A percentile compares a stretch with the other conserved stretches of the same genome.
phyloP scores from a whole-genome alignment of 2,888 invertebrate species.

The Xanthorhoe spadicearia region DNA sequence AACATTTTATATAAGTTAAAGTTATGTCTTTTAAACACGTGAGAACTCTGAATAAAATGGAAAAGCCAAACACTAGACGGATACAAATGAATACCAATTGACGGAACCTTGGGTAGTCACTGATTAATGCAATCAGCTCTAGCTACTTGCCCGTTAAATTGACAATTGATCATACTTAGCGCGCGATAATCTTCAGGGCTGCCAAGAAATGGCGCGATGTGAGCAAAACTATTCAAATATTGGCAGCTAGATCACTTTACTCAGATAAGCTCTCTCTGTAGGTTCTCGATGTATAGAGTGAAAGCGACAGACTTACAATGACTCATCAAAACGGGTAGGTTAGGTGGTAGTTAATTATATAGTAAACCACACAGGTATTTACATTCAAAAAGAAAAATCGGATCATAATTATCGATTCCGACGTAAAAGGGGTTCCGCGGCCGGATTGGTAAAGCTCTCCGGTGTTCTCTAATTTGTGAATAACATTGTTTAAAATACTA shows the following conservation, averaged over 20 bases:
- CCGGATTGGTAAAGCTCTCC: too few species aligned
- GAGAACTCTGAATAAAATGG: background rate
- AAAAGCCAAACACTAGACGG: slow-evolving; percentile 20
- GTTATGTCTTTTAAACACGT: background rate
- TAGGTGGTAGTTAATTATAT: too few species aligned
- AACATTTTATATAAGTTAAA: too few species aligned
- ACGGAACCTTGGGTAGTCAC: slow-evolving; percentile 58
- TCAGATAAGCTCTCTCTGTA: slow-evolving; percentile 10
- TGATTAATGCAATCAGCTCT: slow-evolving; percentile 68
- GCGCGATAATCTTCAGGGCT: slow-evolving; percentile 71
- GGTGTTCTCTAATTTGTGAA: background rate
- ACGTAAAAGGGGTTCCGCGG: too few species aligned
- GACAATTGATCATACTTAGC: slow-evolving; percentile 80
- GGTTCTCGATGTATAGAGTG: background rate
- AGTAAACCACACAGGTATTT: too few species aligned
- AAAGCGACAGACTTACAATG: background rate
- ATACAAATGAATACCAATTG: slow-evolving; percentile 54
- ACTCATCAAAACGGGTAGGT: too few species aligned
- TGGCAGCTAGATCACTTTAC: slow-evolving; percentile 24
- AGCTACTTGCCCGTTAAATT: slow-evolving; percentile 75
- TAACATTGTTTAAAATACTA: background rate
- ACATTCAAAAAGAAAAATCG: too few species aligned
- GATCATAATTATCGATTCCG: too few species aligned
- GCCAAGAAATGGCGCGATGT: slow-evolving; percentile 38
- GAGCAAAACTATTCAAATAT: slow-evolving; percentile 19